Percentiles rank a stretch among this genome's conserved stretches.
Conservation (phyloP, 2,113 vertebrate species). For the Ammodytes dubius region DNA sequence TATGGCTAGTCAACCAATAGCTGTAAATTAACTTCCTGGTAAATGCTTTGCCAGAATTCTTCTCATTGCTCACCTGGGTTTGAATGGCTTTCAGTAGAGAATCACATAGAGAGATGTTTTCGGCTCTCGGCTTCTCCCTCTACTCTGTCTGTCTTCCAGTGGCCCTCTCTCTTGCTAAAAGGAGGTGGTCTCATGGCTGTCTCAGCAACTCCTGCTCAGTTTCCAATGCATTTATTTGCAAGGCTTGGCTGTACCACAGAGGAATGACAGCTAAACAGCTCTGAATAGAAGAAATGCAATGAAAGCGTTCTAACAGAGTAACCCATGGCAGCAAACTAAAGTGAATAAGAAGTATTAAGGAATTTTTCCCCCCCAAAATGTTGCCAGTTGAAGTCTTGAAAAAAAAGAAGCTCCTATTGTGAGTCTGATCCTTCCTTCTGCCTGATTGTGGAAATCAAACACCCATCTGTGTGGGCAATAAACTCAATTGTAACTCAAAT, state of each 20-base stretch:
- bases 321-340: conserved; percentile 71
- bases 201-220: conserved; percentile 75
- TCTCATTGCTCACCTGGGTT: conserved; percentile 34
- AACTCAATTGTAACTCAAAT: conserved; percentile 42
- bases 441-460: conserved; percentile 21
- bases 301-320: conserved; percentile 60
- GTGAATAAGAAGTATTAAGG: not conserved
- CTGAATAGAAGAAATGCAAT: conserved; percentile 63
- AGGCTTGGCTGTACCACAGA: conserved; percentile 20
- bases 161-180: conserved; percentile 34
- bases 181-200: conserved; percentile 61
- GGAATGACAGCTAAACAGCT: conserved; percentile 53
- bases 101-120: conserved; percentile 36
- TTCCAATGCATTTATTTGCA: conserved; percentile 82
- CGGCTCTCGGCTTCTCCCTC: conserved; percentile 42
- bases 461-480: conserved; percentile 48
- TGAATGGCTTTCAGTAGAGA: conserved; percentile 33
- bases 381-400: conserved; percentile 1
- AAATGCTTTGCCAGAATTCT: conserved; percentile 51
- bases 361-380: conserved; percentile 9
- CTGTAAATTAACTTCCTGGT: conserved; percentile 25
- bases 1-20: conserved; percentile 20
- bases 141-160: conserved; percentile 53
- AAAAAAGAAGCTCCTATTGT: not conserved
- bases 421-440: conserved; percentile 5